Percentiles rank a stretch among this genome's conserved stretches.
These are phyloP conservation scores for Oreochromis spilurus DNA, from an alignment of 2,113 vertebrate genomes.

Conservation along the genomic window DNA sequence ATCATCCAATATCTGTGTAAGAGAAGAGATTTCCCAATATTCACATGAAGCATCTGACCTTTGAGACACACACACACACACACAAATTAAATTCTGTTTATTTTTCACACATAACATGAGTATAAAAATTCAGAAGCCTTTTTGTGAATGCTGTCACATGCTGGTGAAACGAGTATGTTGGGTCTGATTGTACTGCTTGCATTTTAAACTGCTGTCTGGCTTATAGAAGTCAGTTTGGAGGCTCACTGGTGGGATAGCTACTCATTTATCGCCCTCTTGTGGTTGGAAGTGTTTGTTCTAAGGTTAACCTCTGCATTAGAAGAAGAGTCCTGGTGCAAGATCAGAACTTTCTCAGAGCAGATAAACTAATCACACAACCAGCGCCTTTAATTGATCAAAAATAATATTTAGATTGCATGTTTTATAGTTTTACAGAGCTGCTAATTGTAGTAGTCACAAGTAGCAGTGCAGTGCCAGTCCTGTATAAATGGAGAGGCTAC, in stretches of 20 bases:
- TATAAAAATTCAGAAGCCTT: neutral
- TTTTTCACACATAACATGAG: neutral
- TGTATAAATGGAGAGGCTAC: neutral
- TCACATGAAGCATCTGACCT: neutral
- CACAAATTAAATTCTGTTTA: neutral
- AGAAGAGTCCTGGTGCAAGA: neutral
- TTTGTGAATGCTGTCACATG: neutral
- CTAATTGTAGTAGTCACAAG: neutral
- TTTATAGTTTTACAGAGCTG: neutral
- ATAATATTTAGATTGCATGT: neutral
- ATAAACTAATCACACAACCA: neutral
- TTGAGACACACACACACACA: neutral
- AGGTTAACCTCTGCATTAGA: neutral
- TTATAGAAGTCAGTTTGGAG: neutral
- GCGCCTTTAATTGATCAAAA: neutral
- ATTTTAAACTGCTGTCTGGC: neutral
- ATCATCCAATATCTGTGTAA: neutral
- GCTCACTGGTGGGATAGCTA: neutral
- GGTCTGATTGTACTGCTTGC: neutral
- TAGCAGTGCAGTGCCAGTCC: neutral
- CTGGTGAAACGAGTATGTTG: neutral
- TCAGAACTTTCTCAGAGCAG: neutral
- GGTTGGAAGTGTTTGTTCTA: neutral
- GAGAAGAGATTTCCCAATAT: neutral
- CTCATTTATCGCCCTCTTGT: constrained; percentile 20